A percentile compares a stretch with the other conserved stretches of the same genome.
These are phyloP conservation scores for Heliconius sara DNA, from an alignment of 2,888 invertebrate species.

Conservation along the genomic window DNA sequence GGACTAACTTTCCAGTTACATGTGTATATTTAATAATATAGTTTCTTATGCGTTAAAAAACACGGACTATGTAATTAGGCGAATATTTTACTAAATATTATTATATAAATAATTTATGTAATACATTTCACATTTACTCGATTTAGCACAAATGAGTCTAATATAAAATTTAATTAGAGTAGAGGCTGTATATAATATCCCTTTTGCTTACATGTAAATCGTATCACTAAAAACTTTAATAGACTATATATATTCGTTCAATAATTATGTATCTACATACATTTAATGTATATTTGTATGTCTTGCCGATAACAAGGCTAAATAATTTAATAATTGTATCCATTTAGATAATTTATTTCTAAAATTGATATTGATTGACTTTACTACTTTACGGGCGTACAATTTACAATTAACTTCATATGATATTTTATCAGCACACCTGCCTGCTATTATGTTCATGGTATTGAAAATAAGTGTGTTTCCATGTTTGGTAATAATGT, in stretches of 20 bases:
- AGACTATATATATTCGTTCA: conserved; percentile 22
- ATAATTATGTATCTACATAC: conserved; percentile 6
- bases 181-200: conserved; percentile 4
- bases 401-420: conserved; percentile 13
- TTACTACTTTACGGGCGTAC: not conserved
- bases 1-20: conserved; percentile 20
- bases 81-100: conserved; percentile 12
- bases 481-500: not conserved
- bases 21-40: conserved; percentile 9
- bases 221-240: conserved; percentile 23
- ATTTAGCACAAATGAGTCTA: conserved; percentile 23
- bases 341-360: conserved; percentile 11
- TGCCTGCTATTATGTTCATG: conserved; percentile 14
- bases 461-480: not conserved
- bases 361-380: conserved; percentile 18
- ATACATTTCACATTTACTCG: conserved; percentile 20
- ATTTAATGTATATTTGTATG: conserved; percentile 28
- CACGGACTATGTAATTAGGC: conserved; percentile 10
- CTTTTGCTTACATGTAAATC: conserved; percentile 16
- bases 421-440: conserved; percentile 13
- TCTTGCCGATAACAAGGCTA: conserved; percentile 2
- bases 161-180: conserved; percentile 36
- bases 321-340: conserved; percentile 16
- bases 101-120: conserved; percentile 15
- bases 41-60: conserved; percentile 17